Evolutionary conservation across 2,888 invertebrate genomes (phyloP).

Genomic region (Biston betularia): DNA sequence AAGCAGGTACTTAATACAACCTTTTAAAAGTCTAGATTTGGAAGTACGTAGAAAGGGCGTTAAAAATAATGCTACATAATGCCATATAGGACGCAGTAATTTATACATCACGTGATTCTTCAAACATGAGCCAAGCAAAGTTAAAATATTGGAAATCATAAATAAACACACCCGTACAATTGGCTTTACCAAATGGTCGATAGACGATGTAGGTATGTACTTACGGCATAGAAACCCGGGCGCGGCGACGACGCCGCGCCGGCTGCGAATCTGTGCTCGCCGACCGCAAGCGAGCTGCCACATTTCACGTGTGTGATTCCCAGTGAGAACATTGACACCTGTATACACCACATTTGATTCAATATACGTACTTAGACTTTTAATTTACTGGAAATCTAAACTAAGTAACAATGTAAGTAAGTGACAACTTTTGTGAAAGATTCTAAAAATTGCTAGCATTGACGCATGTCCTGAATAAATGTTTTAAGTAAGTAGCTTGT

Average conservation of each 20-base stretch:
- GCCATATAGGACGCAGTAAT: neutral
- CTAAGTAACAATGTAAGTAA: neutral
- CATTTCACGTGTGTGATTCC: conserved; percentile 35
- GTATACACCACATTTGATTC: conserved; percentile 34
- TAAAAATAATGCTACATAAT: too few species aligned
- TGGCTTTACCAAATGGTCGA: conserved; percentile 36
- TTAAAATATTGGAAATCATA: conserved; percentile 9
- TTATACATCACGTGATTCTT: neutral
- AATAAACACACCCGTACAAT: too few species aligned
- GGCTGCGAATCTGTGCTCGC: conserved; percentile 30
- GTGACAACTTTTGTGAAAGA: neutral
- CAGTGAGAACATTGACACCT: conserved; percentile 46
- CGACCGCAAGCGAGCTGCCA: conserved; percentile 39
- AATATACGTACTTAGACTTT: conserved; percentile 12
- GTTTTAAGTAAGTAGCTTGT: too few species aligned
- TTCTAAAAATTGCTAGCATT: too few species aligned
- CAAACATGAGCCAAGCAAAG: neutral
- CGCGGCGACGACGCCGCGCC: conserved; percentile 7
- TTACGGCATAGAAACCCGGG: conserved; percentile 28
- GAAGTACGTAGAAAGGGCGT: too few species aligned
- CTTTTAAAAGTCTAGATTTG: too few species aligned
- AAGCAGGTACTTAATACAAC: too few species aligned
- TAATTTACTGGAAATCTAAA: neutral
- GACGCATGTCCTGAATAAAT: too few species aligned
- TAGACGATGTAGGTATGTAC: conserved; percentile 27